Conservation (phyloP, 2,113 vertebrate species). For the Pitta sordida region DNA sequence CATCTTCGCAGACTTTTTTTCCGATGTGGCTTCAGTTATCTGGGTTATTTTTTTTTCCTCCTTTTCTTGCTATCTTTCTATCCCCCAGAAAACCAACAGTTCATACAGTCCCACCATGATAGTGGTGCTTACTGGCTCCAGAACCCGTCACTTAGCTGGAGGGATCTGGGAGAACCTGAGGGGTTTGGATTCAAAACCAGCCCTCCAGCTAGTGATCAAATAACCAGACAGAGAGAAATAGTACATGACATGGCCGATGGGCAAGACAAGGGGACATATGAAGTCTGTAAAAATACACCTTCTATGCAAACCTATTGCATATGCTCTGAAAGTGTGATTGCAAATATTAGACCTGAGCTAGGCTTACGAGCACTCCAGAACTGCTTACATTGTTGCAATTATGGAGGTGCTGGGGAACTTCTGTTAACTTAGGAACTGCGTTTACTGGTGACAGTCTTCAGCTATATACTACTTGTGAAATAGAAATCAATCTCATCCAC, state of each 20-base stretch:
- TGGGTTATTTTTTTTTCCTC: background rate
- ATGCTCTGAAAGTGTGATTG: background rate
- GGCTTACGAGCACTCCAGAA: background rate
- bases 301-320: background rate
- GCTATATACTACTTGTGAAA: background rate
- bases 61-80: background rate
- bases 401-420: background rate
- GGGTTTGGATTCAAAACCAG: background rate
- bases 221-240: background rate
- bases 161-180: background rate
- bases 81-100: background rate
- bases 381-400: background rate
- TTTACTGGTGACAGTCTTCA: background rate
- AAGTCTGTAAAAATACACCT: background rate
- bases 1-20: background rate
- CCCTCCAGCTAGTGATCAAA: background rate
- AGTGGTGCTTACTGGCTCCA: accelerated
- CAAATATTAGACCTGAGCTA: background rate
- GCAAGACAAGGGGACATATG: background rate
- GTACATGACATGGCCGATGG: accelerated
- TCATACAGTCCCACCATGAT: background rate
- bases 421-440: background rate
- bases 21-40: background rate
- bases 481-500: background rate
- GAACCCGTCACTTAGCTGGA: background rate